Percentiles rank a stretch among this genome's conserved stretches.
Conservation (phyloP, 2,113 vertebrate species). For the Psilopogon haemacephalus region DNA sequence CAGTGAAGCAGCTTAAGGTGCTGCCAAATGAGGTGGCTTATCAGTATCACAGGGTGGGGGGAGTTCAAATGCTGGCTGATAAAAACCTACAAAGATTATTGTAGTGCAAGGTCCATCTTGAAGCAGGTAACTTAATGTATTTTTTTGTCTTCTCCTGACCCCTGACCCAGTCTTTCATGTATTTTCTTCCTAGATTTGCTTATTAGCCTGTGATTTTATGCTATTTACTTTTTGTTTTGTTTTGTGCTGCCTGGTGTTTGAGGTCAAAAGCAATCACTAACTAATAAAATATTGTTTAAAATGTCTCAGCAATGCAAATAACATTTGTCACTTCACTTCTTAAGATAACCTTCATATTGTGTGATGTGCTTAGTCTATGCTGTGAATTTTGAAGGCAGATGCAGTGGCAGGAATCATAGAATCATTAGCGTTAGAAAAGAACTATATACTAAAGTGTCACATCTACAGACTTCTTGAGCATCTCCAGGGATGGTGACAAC, state of each 20-base stretch:
- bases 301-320: background rate
- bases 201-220: background rate
- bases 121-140: background rate
- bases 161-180: background rate
- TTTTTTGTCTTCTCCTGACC: background rate
- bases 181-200: background rate
- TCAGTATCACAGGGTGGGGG: background rate
- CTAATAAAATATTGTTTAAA: background rate
- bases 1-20: fast-evolving
- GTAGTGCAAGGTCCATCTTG: background rate
- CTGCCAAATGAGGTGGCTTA: background rate
- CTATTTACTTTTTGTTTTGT: background rate
- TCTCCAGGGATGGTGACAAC: too few species aligned
- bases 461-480: too few species aligned
- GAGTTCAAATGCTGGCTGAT: background rate
- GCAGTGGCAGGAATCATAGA: background rate
- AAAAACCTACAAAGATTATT: background rate
- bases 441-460: too few species aligned
- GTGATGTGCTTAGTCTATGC: background rate
- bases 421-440: too few species aligned
- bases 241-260: background rate
- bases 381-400: background rate
- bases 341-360: background rate
- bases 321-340: background rate
- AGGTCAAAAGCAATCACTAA: background rate